These are phyloP conservation scores for Aurelia sp. DNA, from an alignment of 30 jellyfish, hydroid and myxozoan species.

Conservation along the genomic window DNA sequence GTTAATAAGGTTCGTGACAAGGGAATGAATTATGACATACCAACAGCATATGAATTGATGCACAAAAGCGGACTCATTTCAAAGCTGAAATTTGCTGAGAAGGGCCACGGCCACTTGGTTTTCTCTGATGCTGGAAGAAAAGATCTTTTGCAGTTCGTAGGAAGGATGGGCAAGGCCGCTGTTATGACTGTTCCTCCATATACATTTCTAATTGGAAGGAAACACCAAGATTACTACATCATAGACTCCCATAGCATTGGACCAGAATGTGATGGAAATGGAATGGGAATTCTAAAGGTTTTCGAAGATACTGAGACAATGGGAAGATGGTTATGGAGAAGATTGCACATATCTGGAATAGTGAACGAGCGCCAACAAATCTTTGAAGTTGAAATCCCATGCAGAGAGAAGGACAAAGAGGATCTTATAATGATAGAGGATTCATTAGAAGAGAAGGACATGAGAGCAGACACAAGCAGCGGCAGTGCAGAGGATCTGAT, in stretches of 20 bases:
- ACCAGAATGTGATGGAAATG: neutral
- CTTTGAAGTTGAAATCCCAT: too few relatives aligned
- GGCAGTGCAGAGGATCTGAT: neutral
- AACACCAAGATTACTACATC: neutral
- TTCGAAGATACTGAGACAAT: neutral
- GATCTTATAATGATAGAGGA: too few relatives aligned
- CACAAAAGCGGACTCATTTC: neutral
- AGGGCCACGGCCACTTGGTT: too few relatives aligned
- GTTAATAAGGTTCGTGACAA: neutral
- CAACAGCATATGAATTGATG: neutral
- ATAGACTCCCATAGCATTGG: slow-evolving; percentile 23
- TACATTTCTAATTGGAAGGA: slow-evolving; percentile 9
- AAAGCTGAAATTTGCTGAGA: neutral
- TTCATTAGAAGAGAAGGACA: too few relatives aligned
- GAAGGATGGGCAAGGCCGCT: too few relatives aligned
- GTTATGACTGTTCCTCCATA: slow-evolving; percentile 9
- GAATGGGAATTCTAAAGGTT: slow-evolving; percentile 23
- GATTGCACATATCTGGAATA: slow-evolving; percentile 3
- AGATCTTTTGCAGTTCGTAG: too few relatives aligned
- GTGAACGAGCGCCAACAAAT: neutral
- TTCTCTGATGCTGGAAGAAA: too few relatives aligned
- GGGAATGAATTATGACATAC: neutral
- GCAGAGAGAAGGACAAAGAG: too few relatives aligned
- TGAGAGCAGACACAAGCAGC: too few relatives aligned
- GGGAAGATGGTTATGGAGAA: slow-evolving; percentile 14